These are phyloP conservation scores for Nephrotoma guestfalica DNA, from an alignment of 2,888 invertebrate species.

Conservation along the genomic window DNA sequence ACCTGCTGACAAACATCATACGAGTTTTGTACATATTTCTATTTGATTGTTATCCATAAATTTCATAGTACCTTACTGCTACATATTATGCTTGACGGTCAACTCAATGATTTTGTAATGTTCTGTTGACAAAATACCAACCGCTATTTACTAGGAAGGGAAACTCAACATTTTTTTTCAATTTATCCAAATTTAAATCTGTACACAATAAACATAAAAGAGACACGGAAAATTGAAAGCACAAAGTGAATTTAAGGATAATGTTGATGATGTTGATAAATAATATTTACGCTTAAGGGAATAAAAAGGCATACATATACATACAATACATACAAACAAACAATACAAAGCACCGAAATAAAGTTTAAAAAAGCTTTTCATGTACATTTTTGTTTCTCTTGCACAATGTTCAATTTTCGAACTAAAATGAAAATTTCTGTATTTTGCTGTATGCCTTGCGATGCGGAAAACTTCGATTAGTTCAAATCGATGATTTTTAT, in stretches of 20 bases:
- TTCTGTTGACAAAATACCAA: not conserved
- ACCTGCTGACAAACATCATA: no score
- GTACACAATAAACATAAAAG: not conserved
- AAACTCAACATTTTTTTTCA: not conserved
- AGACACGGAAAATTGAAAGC: not conserved
- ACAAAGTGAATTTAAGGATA: not conserved
- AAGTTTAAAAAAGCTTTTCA: not conserved
- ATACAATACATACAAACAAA: not conserved
- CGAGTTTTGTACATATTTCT: not conserved
- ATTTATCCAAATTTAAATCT: not conserved
- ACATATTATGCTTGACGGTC: not conserved
- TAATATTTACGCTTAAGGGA: not conserved
- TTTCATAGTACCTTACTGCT: not conserved
- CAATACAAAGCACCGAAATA: not conserved
- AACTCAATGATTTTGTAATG: not conserved
- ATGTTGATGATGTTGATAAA: not conserved
- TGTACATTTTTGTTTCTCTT: not conserved
- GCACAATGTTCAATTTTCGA: not conserved
- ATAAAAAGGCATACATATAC: not conserved
- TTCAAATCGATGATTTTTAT: not conserved
- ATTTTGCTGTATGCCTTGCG: not conserved
- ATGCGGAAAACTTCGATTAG: not conserved
- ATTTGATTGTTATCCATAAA: not conserved
- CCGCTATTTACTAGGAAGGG: not conserved
- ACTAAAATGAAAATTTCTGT: not conserved